A percentile compares a stretch with the other conserved stretches of the same genome.
Conservation (phyloP, 1,140 invertebrate genomes). For the Formica selysi region DNA sequence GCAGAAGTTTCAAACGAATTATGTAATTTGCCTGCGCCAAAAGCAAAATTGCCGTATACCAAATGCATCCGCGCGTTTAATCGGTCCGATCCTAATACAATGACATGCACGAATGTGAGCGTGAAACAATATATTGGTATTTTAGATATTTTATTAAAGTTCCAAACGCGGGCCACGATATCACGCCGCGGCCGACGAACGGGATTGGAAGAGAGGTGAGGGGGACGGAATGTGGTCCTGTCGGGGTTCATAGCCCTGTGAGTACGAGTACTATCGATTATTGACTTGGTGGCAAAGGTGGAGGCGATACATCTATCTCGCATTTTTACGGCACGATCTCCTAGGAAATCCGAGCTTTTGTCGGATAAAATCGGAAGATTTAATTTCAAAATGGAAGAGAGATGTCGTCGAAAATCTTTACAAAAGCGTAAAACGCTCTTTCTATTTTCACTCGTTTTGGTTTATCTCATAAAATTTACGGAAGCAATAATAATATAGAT, state of each 20-base stretch:
- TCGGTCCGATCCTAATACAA: constrained; percentile 48
- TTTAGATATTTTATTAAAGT: constrained; percentile 86
- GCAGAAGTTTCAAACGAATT: constrained; percentile 55
- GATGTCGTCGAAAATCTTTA: constrained; percentile 32
- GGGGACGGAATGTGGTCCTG: constrained; percentile 60
- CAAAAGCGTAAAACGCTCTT: not conserved
- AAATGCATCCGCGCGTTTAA: constrained; percentile 57
- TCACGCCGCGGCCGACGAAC: constrained; percentile 64
- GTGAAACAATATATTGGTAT: constrained; percentile 83
- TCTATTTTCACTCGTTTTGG: not conserved
- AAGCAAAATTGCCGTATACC: constrained; percentile 51
- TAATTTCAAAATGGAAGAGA: constrained; percentile 70
- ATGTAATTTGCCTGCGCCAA: constrained; percentile 50
- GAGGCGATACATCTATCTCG: constrained; percentile 55
- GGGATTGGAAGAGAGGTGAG: constrained; percentile 49
- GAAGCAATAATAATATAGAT: not conserved
- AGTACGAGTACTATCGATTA: constrained; percentile 82
- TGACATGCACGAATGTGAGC: constrained; percentile 71
- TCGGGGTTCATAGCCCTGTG: constrained; percentile 64
- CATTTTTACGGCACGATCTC: constrained; percentile 62
- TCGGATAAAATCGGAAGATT: constrained; percentile 76
- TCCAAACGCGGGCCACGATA: constrained; percentile 74
- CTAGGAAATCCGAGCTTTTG: constrained; percentile 77
- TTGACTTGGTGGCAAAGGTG: constrained; percentile 74
- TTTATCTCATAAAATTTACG: not conserved